Evolutionary conservation across 2,113 vertebrate genomes (phyloP), one percentile per base, ranked within the genome.

Genomic region (Phalacrocorax pelagicus): DNA sequence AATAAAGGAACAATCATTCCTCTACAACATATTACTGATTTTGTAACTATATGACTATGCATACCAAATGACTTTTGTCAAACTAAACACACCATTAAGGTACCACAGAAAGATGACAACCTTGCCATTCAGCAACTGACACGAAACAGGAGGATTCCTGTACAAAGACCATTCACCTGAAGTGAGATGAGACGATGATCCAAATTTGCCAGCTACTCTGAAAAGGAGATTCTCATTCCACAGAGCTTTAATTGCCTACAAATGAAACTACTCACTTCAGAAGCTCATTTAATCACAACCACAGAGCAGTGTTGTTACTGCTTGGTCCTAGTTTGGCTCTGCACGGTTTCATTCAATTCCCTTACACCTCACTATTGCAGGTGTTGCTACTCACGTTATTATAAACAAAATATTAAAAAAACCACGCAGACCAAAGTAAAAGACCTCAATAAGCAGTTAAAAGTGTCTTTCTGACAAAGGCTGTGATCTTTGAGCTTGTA

Each of bases 161-260:
- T 40, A 20, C 27, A 36, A 57, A 47, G 8, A 30, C 15, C 21
- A 12, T 5, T 71, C 22, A 32, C 22, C 17, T 40, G 22, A 72
- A 80, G 19, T 4, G 42, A 63, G 22, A 51, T 16, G 55, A 54
- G 34, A 54, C 0, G 0, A 57, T 0, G 1, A 93, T 14, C 19
- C n/a, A 77, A 74, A 58, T 51, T 93, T 52, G 30, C 16, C 40
- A 84, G 63, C 29, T 70, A 44, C 18, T 79, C 42, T 44, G 21
- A 62, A 78, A 78, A 73, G 14, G 42, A 24, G 27, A 66, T 27
- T 74, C 29, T 65, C n/a, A 36, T 59, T 71, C 71, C 52, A 88
- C n/a, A 90, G 44, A 69, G 17, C 34, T 24, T 14, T 27, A 52
- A 42, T 0, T 34, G 29, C 16, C 49, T 29, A 34, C 34, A 26